phyloP scores from a whole-genome alignment of 2,113 vertebrate species.

The Campylorhamphus procurvoides region DNA sequence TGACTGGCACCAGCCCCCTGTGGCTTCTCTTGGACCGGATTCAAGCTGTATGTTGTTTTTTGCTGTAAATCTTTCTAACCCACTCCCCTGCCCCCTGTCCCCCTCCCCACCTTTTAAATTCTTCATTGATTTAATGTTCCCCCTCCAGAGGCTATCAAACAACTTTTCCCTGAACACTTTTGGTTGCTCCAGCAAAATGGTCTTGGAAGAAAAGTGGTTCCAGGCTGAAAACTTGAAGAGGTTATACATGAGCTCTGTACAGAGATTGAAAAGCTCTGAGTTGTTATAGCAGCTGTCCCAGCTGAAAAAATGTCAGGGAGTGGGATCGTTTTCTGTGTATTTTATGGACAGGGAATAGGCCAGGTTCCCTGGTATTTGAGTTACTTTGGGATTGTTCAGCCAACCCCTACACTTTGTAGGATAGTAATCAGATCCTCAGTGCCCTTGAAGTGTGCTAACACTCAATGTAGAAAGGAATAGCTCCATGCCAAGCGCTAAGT shows the following conservation, averaged over 20 bases:
- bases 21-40: constrained; percentile 40
- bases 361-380: constrained; percentile 70
- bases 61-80: constrained; percentile 48
- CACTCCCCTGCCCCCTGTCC: not conserved
- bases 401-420: constrained; percentile 67
- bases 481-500: constrained; percentile 63
- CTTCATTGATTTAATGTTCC: constrained; percentile 44
- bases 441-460: constrained; percentile 71
- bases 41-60: constrained; percentile 60
- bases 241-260: constrained; percentile 44
- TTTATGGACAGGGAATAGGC: constrained; percentile 71
- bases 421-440: constrained; percentile 70
- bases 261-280: constrained; percentile 66
- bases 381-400: constrained; percentile 64
- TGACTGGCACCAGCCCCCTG: constrained; percentile 71
- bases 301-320: constrained; percentile 75
- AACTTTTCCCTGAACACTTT: not conserved
- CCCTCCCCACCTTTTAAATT: constrained; percentile 37
- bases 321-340: constrained; percentile 72
- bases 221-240: constrained; percentile 54
- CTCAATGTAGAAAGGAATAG: constrained; percentile 52
- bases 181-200: not conserved
- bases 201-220: constrained; percentile 39
- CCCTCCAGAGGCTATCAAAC: not conserved
- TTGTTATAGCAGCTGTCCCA: constrained; percentile 75